A percentile compares a stretch with the other conserved stretches of the same genome.
Conservation (phyloP, 2,888 invertebrate genomes). For the Leucophora obtusa region DNA sequence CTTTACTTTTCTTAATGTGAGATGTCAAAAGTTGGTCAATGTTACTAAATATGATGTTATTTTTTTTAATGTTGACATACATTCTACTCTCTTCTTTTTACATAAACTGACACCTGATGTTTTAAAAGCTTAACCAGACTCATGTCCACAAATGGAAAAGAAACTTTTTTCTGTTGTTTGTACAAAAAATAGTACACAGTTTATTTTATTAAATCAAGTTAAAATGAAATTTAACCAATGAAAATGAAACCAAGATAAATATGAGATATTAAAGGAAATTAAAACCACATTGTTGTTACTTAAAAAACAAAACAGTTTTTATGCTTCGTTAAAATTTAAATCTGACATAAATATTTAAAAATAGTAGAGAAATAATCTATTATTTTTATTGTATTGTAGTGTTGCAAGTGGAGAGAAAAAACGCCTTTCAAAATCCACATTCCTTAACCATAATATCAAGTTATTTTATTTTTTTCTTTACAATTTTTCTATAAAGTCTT, state of each 20-base stretch:
- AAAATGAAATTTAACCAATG: constrained; percentile 10
- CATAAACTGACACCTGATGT: constrained; percentile 35
- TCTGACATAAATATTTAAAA: neutral
- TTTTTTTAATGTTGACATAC: neutral
- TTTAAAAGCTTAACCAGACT: constrained; percentile 24
- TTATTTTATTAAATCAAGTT: neutral
- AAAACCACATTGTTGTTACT: constrained; percentile 16
- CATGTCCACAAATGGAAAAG: constrained; percentile 22
- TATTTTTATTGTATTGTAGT: neutral
- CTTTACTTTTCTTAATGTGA: neutral
- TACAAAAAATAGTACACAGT: neutral
- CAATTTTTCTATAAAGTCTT: neutral
- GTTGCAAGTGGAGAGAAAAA: constrained; percentile 17
- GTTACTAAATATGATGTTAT: neutral
- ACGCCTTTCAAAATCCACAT: constrained; percentile 63
- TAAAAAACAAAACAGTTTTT: neutral
- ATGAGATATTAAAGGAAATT: constrained; percentile 12
- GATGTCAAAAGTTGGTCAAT: constrained; percentile 2
- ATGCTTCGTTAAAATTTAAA: neutral
- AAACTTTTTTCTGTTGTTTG: neutral
- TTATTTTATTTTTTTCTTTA: constrained; percentile 15
- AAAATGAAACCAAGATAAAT: constrained; percentile 37
- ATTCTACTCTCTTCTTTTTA: neutral
- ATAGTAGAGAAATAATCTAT: neutral
- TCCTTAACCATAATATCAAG: constrained; percentile 59